A percentile compares a stretch with the other conserved stretches of the same genome.
Conservation (phyloP, 2,797 vertebrate species). For the Thaleichthys pacificus region DNA sequence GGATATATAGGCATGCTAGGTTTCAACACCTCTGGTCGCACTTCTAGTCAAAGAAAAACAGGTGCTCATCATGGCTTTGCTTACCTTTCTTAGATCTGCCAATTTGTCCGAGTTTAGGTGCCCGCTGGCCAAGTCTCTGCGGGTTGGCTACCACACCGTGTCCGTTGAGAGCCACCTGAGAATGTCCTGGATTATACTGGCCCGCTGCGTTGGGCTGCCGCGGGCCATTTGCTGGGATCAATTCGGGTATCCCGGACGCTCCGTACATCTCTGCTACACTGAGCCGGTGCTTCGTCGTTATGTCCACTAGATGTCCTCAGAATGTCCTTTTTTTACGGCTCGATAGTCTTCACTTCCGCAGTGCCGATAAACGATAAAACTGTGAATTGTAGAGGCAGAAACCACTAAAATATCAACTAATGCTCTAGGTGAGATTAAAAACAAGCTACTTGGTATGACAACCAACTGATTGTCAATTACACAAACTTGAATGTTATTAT, state of each 20-base stretch:
- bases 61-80: constrained; percentile 15
- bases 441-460: constrained; percentile 11
- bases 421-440: constrained; percentile 40
- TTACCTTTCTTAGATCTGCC: constrained; percentile 78
- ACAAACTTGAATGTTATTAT: neutral
- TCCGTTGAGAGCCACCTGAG: constrained; percentile 48
- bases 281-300: constrained; percentile 21
- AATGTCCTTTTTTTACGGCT: constrained; percentile 21
- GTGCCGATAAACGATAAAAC: constrained; percentile 51
- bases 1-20: neutral
- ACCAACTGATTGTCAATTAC: too few relatives aligned
- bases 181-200: constrained; percentile 67
- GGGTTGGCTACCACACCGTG: constrained; percentile 55
- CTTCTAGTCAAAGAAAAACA: neutral
- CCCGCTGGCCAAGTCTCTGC: constrained; percentile 70
- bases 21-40: neutral
- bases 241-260: constrained; percentile 73
- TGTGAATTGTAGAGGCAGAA: constrained; percentile 22
- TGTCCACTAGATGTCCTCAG: constrained; percentile 64
- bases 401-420: constrained; percentile 18
- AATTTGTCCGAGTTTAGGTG: constrained; percentile 80
- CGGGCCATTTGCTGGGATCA: constrained; percentile 66
- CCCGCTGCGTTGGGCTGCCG: constrained; percentile 63
- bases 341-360: constrained; percentile 65
- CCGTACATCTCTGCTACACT: constrained; percentile 70